Base-by-base conservation (phyloP, 2,113 vertebrate species). In the Hylia prasina region DNA sequence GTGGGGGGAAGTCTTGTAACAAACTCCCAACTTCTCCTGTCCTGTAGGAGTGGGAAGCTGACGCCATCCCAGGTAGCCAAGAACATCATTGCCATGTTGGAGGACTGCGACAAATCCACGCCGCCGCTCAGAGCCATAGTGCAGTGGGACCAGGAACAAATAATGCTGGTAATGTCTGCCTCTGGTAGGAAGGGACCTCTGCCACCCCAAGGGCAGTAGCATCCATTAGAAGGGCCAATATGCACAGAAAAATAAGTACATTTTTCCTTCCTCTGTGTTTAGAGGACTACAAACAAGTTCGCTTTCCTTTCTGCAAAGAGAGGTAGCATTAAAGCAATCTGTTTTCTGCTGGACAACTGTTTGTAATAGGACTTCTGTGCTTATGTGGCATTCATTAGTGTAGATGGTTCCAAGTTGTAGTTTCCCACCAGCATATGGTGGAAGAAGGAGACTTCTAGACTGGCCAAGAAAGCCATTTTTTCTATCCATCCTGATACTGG, bases 81-180 rank as follows among this genome's bases (percentile, higher is more conserved):
- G 90, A 98, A 98, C 82, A 93, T 98, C 88, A 87, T 97, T 90
- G 87, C 95, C 22, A 3, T 54, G 42, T 78, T 98, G 87, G 96
- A 97, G 87, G 97, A 96, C 76, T 90, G 78, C 0, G 88, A 97
- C 84, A 96, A 94, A 94, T 92, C 91, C 30, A 93, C n/a, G 0
- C 91, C 93, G 1, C 95, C 86, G 0, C 93, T 97, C 72, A 91
- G 95, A 94, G 97, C 97, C 9, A 94, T 98, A 48, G 96, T 97
- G 72, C 97, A 98, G 3, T 98, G 96, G 95, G 90, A 97, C 72
- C 78, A 5, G 61, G 76, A 92, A 15, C 94, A 97, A 89, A 98
- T 98, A 77, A 95, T 94, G 89, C 90, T 82, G 97, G 97, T 98
- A 91, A 96, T 30, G 90, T 50, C 50, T 89, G 30, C 30, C 35